Base-by-base conservation (phyloP, 1,140 invertebrate species). In the Mactra quadrangularis region DNA sequence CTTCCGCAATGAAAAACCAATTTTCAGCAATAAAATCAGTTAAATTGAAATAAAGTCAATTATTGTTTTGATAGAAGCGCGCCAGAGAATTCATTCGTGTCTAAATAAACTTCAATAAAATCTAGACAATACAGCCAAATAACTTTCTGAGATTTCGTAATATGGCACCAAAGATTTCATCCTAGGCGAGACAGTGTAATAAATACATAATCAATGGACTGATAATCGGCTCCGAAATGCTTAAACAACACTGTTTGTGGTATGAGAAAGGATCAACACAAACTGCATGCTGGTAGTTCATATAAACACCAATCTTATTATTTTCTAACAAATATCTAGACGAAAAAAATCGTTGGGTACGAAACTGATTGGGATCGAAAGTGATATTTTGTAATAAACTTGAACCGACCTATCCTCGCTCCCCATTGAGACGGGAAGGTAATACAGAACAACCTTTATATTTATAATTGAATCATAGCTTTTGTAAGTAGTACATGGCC, bases 111-210 rank as follows among this genome's bases (percentile, higher is more conserved):
- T 27, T 31, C 29, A 29, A 50, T 68, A 68, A 15, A 29, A 41
- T n/a, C 29, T 29, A 68, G 29, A 68, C 64, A 68, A 68, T 68
- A 68, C 41, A 38, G 45, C 64, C 64, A 68, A 68, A 29, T 7
- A 41, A 47, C n/a, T 50, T 7, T 25, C 22, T 17, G 64, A 19
- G 45, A 50, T 50, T 68, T 25, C 22, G 19, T 9, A 29, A 68
- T 31, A 29, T 13, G 41, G 64, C 64, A 68, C 45, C 64, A 68
- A 29, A 31, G 64, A 27, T 68, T 68, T 68, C 64, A 60, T n/a
- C 19, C 27, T 45, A 19, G 53, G 53, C 41, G 31, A 75, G 72
- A 60, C 72, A 31, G n/a, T 15, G 19, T 59, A 75, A 60, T 75
- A 75, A 75, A 75, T 38, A 62, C 33, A 29, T 41, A n/a, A 60